Base-by-base conservation (phyloP, 2,888 invertebrate genomes). In the Cryptus armator region DNA sequence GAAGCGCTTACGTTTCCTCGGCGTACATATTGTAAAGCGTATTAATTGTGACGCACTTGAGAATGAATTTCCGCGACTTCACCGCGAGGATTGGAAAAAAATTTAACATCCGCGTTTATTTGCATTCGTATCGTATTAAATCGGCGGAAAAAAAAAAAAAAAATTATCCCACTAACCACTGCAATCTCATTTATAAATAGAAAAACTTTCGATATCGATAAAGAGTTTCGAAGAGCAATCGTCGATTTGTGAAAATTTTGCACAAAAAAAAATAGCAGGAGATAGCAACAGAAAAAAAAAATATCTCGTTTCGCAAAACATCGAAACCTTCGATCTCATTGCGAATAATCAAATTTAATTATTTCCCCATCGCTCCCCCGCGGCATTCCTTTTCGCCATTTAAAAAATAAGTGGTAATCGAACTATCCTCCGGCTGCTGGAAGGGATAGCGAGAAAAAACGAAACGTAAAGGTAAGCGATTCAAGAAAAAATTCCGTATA, bases 331-430 rank as follows among this genome's bases (percentile, higher is more conserved):
- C 56, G 74, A 81, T 81, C 72, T 84, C 81, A 32, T 66, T 46
- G 56, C 72, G 77, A 74, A 77, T 71, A 78, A 81, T 81, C 81
- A 62, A 84, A 84, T 84, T 81, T 68, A 59, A 32, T 64, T 84
- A 56, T 48, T 37, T 14, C 56, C 59, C 51, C 43, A 24, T 56
- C 56, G 70, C 9, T 68, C 68, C 67, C 77, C 68, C 32, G n/a
- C 43, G 70, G 75, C 48, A 37, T 44, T 32, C 44, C 5, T 44
- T 81, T 51, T 14, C 32, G 67, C 66, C 64, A n/a, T 74, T 84
- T 62, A 48, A 68, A 64, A 81, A 81, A 81, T 59, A 77, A 84
- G 56, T 74, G 66, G 77, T 62, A 72, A 84, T 81, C 81, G 76
- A 84, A 84, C 72, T 72, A 77, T 81, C 74, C 37, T 9, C 24